Evolutionary conservation across 2,888 invertebrate genomes (phyloP), one percentile per base, ranked within the genome.

Genomic region (Rhingia campestris): DNA sequence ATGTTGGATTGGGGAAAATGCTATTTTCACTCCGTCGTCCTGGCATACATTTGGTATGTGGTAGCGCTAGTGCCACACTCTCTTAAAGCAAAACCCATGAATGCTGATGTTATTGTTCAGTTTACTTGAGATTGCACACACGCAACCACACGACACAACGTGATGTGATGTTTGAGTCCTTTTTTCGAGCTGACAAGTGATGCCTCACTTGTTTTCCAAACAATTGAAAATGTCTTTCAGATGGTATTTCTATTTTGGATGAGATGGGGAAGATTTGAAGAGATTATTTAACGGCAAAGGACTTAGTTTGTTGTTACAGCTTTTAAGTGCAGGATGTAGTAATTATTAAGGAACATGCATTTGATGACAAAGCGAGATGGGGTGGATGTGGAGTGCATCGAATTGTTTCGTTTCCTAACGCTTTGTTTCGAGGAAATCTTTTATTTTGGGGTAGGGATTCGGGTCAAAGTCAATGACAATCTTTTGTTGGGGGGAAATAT

Each of bases 171-270:
- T 53, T 33, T 12, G 37, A 30, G 53, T 22, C 61, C 53, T 45
- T 53, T 53, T 69, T 10, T 41, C 22, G 6, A 22, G 10, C 6
- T 33, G 33, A 14, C 33, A 32, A 45, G n/a, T 33, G 70, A 56
- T 59, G 49, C 56, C 56, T 64, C 9, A 74, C 33, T 74, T 66
- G 41, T 66, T 74, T 64, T 30, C 7, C 10, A 75, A 74, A 74
- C 66, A 58, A 66, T 66, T 43, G 49, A 35, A 58, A 7, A 32
- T 37, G 7, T n/a, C n/a, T n/a, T 37, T 32, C 32, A 32, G 6
- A 33, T 37, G 43, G 59, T 12, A 12, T n/a, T 12, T 53, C n/a
- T 53, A 22, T 22, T 22, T 22, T 22, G 22, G 12, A 12, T 6
- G 6, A 5, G 43, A 10, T 10, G 32, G 30, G 49, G 9, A 10